A percentile compares a stretch with the other conserved stretches of the same genome.
Evolutionary conservation across 2,888 invertebrate species (phyloP).

Genomic region (Nomada ruficornis): DNA sequence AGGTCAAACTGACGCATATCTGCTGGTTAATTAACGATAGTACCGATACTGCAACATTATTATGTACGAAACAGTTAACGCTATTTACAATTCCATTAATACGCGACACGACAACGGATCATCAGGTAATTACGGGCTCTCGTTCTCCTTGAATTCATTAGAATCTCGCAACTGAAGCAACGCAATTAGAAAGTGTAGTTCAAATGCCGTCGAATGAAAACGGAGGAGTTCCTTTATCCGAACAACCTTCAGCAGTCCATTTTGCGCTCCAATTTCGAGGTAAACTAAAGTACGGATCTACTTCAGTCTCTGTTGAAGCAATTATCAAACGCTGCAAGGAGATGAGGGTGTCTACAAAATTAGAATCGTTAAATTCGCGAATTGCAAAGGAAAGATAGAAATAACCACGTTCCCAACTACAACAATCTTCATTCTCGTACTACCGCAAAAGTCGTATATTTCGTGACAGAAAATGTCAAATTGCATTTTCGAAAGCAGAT

Average conservation of each 20-base stretch:
- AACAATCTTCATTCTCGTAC: constrained; percentile 27
- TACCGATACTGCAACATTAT: no score
- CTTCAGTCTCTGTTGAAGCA: constrained; percentile 63
- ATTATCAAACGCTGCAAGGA: constrained; percentile 63
- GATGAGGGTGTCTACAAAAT: constrained; percentile 56
- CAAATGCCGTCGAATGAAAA: constrained; percentile 57
- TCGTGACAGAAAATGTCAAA: constrained; percentile 26
- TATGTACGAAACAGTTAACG: no score
- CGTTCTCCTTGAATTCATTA: constrained; percentile 29
- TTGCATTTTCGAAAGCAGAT: no score
- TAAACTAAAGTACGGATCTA: constrained; percentile 58
- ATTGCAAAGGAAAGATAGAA: constrained; percentile 35
- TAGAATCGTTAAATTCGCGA: constrained; percentile 62
- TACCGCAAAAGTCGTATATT: not conserved
- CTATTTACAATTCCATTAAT: not conserved
- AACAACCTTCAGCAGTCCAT: constrained; percentile 63
- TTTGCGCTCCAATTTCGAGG: constrained; percentile 62
- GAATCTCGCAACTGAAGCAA: constrained; percentile 17
- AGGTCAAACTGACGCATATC: no score
- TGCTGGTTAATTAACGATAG: no score
- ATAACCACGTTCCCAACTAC: constrained; percentile 17
- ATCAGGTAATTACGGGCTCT: not conserved
- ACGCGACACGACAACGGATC: not conserved
- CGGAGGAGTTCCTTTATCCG: constrained; percentile 59
- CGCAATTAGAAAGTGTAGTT: constrained; percentile 53